Evolutionary conservation across 2,797 vertebrate species (phyloP).

Genomic region (Pseudochromis fuscus): DNA sequence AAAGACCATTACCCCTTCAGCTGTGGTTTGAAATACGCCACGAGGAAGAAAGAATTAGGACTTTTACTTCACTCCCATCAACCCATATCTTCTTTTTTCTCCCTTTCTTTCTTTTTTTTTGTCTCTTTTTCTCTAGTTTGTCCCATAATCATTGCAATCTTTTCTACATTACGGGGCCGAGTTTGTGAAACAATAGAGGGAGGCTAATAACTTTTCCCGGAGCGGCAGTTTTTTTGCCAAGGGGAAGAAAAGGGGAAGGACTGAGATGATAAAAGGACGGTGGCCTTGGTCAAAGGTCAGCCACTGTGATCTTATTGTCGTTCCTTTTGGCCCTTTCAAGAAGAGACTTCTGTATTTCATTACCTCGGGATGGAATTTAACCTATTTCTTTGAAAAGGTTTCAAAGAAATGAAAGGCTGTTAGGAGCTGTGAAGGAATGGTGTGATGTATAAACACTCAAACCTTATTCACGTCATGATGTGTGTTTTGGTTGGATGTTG

Average conservation of each 20-base stretch:
- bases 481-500: constrained; percentile 9
- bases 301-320: constrained; percentile 88
- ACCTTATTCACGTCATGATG: constrained; percentile 7
- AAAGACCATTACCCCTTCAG: constrained; percentile 90
- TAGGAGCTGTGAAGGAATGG: constrained; percentile 66
- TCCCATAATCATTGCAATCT: constrained; percentile 87
- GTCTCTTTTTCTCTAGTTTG: constrained; percentile 73
- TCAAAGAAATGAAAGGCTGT: constrained; percentile 58
- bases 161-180: constrained; percentile 82
- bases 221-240: constrained; percentile 79
- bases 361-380: constrained; percentile 83
- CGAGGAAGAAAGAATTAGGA: constrained; percentile 83
- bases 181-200: constrained; percentile 87
- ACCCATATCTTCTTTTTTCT: constrained; percentile 69
- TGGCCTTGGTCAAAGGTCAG: constrained; percentile 89
- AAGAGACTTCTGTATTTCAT: constrained; percentile 87
- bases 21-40: constrained; percentile 84
- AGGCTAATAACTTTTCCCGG: constrained; percentile 85
- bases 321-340: constrained; percentile 82
- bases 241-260: constrained; percentile 82
- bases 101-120: constrained; percentile 69
- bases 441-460: constrained; percentile 35
- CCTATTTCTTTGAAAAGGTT: constrained; percentile 72
- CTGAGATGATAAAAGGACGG: constrained; percentile 87
- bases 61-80: constrained; percentile 82